A percentile compares a stretch with the other conserved stretches of the same genome.
Evolutionary conservation across 2,113 vertebrate species (phyloP).

Genomic region (Penelope pileata): DNA sequence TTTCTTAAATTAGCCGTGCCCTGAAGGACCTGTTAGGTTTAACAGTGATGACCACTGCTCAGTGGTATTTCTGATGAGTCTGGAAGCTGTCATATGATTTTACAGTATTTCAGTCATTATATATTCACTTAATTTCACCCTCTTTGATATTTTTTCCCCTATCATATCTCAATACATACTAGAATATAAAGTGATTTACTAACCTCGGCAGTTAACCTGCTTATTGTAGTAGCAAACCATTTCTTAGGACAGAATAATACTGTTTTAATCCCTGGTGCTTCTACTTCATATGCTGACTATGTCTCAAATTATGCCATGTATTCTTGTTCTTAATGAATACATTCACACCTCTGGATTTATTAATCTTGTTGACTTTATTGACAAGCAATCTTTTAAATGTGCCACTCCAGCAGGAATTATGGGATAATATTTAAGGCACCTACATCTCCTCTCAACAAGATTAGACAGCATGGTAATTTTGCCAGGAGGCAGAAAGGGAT

Average conservation of each 20-base stretch:
- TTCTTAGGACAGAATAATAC: neutral
- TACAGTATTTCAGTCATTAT: neutral
- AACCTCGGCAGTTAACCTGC: neutral
- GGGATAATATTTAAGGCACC: neutral
- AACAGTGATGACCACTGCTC: neutral
- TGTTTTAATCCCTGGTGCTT: neutral
- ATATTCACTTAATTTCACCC: neutral
- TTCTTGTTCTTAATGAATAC: neutral
- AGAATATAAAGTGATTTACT: neutral
- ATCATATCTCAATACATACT: neutral
- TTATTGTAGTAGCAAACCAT: neutral
- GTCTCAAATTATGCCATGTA: neutral
- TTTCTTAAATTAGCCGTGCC: neutral
- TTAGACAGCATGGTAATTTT: neutral
- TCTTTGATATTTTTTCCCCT: rapidly evolving
- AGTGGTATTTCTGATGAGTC: neutral
- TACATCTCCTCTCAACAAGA: neutral
- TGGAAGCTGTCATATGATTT: neutral
- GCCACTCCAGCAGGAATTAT: neutral
- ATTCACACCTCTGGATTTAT: neutral
- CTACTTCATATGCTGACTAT: neutral
- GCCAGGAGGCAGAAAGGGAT: neutral
- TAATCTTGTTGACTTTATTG: neutral
- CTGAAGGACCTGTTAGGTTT: neutral
- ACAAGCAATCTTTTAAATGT: neutral